Percentiles rank a stretch among this genome's conserved stretches.
Evolutionary conservation across 2,113 vertebrate genomes (phyloP).

Genomic region (Xiphophorus hellerii): DNA sequence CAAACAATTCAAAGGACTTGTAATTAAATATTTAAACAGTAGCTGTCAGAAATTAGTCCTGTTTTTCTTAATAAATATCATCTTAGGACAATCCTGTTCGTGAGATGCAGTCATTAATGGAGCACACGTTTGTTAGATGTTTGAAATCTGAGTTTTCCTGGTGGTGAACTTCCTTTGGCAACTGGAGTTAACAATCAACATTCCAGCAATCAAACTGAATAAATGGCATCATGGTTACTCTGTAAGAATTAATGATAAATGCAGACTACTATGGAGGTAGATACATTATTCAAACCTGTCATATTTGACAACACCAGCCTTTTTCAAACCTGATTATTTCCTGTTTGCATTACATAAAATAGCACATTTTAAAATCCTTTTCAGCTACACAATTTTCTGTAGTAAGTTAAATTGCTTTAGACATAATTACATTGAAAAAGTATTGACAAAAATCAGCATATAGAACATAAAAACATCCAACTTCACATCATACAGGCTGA

Average conservation of each 20-base stretch:
- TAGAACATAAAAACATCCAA: slow-evolving; percentile 7
- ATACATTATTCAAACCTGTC: slow-evolving; percentile 4
- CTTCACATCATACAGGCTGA: neutral
- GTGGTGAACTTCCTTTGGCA: neutral
- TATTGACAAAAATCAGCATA: neutral
- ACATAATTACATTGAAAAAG: neutral
- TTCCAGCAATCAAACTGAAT: slow-evolving; percentile 1
- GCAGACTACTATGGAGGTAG: slow-evolving; percentile 16
- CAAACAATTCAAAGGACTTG: neutral
- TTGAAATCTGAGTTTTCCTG: neutral
- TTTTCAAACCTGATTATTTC: neutral
- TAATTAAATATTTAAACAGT: neutral
- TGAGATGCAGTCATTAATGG: neutral
- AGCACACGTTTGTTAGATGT: neutral
- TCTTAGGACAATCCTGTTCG: neutral
- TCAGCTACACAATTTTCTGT: neutral
- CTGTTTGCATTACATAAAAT: neutral
- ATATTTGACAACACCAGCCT: slow-evolving; percentile 15
- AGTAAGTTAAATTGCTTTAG: neutral
- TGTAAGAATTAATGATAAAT: neutral
- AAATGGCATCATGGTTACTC: slow-evolving; percentile 13
- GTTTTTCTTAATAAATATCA: neutral
- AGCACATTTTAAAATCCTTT: neutral
- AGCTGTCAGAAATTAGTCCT: neutral
- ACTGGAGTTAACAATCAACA: slow-evolving; percentile 29